Percentiles rank a stretch among this genome's conserved stretches.
Conservation (phyloP, 2,888 invertebrate genomes). For the Drosophila robusta region DNA sequence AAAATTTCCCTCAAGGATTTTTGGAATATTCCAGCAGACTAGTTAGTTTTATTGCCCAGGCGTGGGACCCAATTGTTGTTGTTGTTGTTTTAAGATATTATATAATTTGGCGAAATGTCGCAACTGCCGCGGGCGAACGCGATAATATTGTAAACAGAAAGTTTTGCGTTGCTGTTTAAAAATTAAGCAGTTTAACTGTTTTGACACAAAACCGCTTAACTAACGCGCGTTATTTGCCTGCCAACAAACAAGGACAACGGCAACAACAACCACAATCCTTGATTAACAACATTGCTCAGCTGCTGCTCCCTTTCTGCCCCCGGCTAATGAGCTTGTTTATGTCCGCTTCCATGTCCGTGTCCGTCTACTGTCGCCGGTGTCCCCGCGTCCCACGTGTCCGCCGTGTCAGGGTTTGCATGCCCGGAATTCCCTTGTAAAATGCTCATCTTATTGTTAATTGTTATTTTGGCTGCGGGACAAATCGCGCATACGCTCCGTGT, state of each 20-base stretch:
- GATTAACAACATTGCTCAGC: constrained; percentile 42
- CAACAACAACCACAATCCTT: constrained; percentile 16
- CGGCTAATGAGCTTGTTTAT: constrained; percentile 64
- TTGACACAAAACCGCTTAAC: constrained; percentile 29
- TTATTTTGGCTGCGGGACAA: constrained; percentile 39
- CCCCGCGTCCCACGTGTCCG: not conserved
- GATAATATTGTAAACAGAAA: constrained; percentile 11
- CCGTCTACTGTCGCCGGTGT: constrained; percentile 3
- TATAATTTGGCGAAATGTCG: not conserved
- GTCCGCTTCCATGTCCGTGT: constrained; percentile 11
- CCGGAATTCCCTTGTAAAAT: constrained; percentile 35
- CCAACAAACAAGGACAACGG: constrained; percentile 3
- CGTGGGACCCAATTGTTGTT: not conserved
- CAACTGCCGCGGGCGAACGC: not conserved
- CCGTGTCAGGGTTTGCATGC: not conserved
- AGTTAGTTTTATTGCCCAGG: too few relatives aligned
- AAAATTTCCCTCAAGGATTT: too few relatives aligned
- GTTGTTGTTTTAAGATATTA: not conserved
- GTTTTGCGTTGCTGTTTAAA: constrained; percentile 9
- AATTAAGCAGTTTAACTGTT: constrained; percentile 27
- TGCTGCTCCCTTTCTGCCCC: constrained; percentile 5
- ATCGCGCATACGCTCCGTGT: constrained; percentile 53
- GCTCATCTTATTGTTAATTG: constrained; percentile 53
- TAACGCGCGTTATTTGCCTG: constrained; percentile 15
- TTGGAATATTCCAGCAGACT: too few relatives aligned